Conservation (phyloP, 2,113 vertebrate genomes). For the Anas platyrhynchos region DNA sequence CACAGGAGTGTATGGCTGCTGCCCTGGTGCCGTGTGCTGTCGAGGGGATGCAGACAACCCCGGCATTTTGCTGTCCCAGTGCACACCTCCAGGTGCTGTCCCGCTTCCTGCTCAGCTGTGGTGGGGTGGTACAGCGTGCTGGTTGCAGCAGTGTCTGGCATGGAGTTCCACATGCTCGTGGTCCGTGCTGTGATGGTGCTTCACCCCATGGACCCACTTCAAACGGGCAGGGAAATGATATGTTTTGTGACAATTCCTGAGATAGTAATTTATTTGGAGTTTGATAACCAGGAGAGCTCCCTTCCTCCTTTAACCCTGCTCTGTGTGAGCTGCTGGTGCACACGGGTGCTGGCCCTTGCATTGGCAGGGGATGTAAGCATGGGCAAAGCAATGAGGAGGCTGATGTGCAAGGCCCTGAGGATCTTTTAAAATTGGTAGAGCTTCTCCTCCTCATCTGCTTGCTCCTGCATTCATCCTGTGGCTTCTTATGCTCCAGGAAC, state of each 20-base stretch:
- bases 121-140: too few relatives aligned
- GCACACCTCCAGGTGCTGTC: accelerated
- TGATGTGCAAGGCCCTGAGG: accelerated
- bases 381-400: not conserved
- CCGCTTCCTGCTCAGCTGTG: accelerated
- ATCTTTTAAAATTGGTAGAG: not conserved
- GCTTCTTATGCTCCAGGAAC: not conserved
- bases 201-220: not conserved
- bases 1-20: accelerated
- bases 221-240: not conserved
- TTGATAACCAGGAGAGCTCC: not conserved
- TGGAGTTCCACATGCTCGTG: accelerated
- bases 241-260: not conserved
- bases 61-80: accelerated
- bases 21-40: accelerated
- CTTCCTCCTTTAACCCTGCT: not conserved
- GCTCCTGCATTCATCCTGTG: accelerated
- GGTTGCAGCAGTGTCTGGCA: accelerated
- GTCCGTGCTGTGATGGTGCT: not conserved
- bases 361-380: not conserved
- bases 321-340: not conserved
- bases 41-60: accelerated
- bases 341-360: not conserved
- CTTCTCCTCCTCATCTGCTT: accelerated
- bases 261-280: not conserved